A percentile compares a stretch with the other conserved stretches of the same genome.
phyloP scores from a whole-genome alignment of 1,140 invertebrate genomes.

The Maniola jurtina region DNA sequence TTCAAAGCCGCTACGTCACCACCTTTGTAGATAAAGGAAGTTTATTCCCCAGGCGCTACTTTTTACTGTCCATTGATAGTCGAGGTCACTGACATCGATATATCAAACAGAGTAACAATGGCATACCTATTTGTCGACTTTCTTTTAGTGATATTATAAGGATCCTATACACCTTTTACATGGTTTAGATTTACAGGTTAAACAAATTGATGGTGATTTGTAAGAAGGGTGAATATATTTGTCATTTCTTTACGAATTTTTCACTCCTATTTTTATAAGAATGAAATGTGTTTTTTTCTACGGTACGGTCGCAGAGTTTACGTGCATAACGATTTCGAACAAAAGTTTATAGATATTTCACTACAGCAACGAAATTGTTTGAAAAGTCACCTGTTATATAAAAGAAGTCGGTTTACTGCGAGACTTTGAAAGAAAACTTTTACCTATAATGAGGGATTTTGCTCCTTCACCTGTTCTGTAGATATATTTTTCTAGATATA shows the following conservation, averaged over 20 bases:
- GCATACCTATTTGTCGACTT: constrained; percentile 1
- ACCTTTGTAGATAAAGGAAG: constrained; percentile 30
- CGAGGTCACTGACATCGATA: constrained; percentile 20
- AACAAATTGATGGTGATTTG: constrained; percentile 4
- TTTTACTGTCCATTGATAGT: constrained; percentile 29
- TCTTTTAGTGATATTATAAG: constrained; percentile 5
- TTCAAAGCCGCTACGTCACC: constrained; percentile 24
- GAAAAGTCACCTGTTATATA: not conserved
- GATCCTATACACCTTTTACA: not conserved
- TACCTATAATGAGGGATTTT: not conserved
- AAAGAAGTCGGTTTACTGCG: not conserved
- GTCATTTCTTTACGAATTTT: not conserved
- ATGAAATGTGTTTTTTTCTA: not conserved
- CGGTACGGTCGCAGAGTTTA: not conserved
- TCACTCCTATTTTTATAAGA: not conserved
- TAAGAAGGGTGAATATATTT: constrained; percentile 4
- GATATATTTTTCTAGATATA: not conserved
- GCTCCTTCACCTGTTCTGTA: not conserved
- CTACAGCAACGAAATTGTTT: no score
- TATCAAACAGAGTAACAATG: constrained; percentile 26
- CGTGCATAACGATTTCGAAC: no score
- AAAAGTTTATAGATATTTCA: no score
- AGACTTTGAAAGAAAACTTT: not conserved
- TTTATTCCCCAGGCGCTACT: constrained; percentile 24
- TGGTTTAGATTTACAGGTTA: constrained; percentile 1